These are phyloP conservation scores for Percopsis omiscomaycus DNA, from an alignment of 2,797 vertebrate genomes.

Conservation along the genomic window DNA sequence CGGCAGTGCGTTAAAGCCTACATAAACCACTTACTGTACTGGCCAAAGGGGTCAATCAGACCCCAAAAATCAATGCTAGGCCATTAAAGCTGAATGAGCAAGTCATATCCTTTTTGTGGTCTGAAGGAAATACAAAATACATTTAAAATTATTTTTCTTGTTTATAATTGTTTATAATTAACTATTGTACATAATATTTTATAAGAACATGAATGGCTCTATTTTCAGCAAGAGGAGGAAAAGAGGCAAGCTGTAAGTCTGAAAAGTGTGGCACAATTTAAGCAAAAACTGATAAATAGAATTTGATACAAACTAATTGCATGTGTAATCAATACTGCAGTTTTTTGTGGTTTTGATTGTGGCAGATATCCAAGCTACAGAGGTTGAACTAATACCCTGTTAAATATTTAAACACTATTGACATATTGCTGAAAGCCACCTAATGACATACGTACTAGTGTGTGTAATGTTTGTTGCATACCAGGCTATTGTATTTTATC, in stretches of 20 bases:
- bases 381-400: slow-evolving; percentile 47
- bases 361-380: slow-evolving; percentile 4
- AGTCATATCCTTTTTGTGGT: slow-evolving; percentile 40
- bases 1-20: slow-evolving; percentile 36
- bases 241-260: slow-evolving; percentile 87
- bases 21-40: slow-evolving; percentile 45
- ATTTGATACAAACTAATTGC: slow-evolving; percentile 7
- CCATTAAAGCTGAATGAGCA: slow-evolving; percentile 57
- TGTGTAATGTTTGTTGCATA: slow-evolving; percentile 16
- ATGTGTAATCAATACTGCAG: slow-evolving; percentile 26
- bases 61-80: slow-evolving; percentile 62
- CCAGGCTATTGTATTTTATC: slow-evolving; percentile 1
- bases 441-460: slow-evolving; percentile 31
- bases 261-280: slow-evolving; percentile 26
- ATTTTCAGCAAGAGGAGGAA: slow-evolving; percentile 89
- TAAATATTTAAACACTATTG: slow-evolving; percentile 13
- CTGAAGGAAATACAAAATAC: slow-evolving; percentile 22
- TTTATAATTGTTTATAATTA: slow-evolving; percentile 38
- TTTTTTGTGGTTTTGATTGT: slow-evolving; percentile 30
- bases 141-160: neutral
- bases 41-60: slow-evolving; percentile 50
- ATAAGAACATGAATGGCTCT: slow-evolving; percentile 54
- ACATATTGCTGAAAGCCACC: slow-evolving; percentile 10
- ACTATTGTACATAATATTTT: slow-evolving; percentile 20
- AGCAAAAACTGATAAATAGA: slow-evolving; percentile 15